These are phyloP conservation scores for Rhynchomys soricoides DNA, from an alignment of 2,113 vertebrate species.

Conservation along the genomic window DNA sequence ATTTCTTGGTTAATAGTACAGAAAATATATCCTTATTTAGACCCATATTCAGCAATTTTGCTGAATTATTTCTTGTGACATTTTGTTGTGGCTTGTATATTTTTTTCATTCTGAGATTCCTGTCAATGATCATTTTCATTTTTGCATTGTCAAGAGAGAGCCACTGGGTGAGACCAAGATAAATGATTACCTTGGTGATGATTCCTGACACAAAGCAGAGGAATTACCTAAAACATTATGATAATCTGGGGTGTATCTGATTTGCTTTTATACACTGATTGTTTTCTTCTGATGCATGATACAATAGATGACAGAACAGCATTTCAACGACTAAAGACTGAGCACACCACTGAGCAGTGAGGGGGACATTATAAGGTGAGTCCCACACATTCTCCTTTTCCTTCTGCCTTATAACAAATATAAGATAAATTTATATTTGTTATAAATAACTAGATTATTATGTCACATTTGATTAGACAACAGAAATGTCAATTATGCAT, in stretches of 20 bases:
- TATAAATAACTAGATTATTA: background rate
- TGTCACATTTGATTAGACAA: background rate
- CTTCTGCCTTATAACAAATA: no score
- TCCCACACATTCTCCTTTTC: background rate
- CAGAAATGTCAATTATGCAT: background rate
- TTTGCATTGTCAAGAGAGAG: background rate
- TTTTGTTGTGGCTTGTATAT: background rate
- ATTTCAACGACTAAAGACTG: background rate
- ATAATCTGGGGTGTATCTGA: background rate
- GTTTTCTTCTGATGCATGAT: background rate
- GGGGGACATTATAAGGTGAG: background rate
- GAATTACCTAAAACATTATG: background rate
- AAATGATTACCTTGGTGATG: background rate
- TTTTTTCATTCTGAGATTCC: background rate
- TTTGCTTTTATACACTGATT: background rate
- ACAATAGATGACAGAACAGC: background rate
- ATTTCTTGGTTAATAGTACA: background rate
- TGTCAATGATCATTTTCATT: background rate
- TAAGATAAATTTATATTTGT: background rate
- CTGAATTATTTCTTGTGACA: background rate
- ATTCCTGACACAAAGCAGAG: rapidly evolving
- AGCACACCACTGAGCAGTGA: background rate
- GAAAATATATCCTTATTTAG: background rate
- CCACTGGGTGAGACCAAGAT: background rate
- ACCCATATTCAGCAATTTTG: background rate